phyloP scores from a whole-genome alignment of 2,888 invertebrate species.

The Coremacera marginata region DNA sequence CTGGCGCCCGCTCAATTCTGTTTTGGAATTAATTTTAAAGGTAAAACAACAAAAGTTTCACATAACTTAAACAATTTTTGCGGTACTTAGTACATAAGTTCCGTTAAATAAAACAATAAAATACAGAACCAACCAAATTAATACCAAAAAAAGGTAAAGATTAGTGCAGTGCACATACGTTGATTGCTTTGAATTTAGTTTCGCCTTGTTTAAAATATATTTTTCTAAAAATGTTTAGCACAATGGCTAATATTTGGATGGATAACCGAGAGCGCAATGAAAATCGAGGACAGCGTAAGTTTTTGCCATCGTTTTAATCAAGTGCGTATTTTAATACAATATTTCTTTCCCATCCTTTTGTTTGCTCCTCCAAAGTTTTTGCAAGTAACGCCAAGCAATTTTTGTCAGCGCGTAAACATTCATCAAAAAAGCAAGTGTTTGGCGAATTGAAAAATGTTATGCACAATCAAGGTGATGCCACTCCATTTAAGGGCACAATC shows the following conservation, averaged over 20 bases:
- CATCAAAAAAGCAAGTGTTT: constrained; percentile 49
- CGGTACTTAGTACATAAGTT: too few relatives aligned
- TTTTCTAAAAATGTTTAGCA: background rate
- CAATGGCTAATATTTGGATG: constrained; percentile 32
- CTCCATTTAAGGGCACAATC: constrained; percentile 45
- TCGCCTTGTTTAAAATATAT: too few relatives aligned
- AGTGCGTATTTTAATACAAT: background rate
- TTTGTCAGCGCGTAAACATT: constrained; percentile 31
- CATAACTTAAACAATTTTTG: too few relatives aligned
- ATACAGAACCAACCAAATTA: background rate
- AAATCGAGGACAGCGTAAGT: constrained; percentile 27
- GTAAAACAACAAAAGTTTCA: too few relatives aligned
- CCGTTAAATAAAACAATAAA: too few relatives aligned
- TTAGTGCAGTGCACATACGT: background rate
- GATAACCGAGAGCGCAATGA: constrained; percentile 12
- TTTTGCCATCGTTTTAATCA: background rate
- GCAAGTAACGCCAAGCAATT: constrained; percentile 16
- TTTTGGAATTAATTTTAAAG: too few relatives aligned
- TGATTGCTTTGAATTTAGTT: background rate
- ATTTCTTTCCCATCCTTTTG: background rate
- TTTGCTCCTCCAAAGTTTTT: background rate
- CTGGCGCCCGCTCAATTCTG: too few relatives aligned
- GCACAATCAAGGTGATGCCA: constrained; percentile 48
- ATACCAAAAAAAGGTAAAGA: background rate
- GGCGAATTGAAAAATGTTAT: constrained; percentile 53